Percentiles rank a stretch among this genome's conserved stretches.
phyloP scores from a whole-genome alignment of 1,140 invertebrate species.

The Bombus turneri region DNA sequence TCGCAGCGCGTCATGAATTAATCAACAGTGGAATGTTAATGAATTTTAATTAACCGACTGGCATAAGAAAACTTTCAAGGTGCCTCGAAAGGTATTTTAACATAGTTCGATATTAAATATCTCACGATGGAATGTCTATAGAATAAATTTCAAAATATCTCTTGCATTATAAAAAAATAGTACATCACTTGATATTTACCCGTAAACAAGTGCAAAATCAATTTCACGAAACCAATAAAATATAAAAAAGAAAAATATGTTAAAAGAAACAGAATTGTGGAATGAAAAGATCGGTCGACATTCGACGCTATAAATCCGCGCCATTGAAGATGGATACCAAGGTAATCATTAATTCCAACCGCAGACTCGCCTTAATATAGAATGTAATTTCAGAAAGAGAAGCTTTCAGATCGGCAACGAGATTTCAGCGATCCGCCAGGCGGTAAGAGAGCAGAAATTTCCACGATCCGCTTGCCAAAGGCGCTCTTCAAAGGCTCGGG shows the following conservation, averaged over 20 bases:
- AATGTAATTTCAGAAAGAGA: conserved; percentile 2
- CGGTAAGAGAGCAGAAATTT: not conserved
- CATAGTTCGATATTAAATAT: no score
- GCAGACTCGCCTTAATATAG: not conserved
- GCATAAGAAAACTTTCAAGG: no score
- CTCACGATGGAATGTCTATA: no score
- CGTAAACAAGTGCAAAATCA: not conserved
- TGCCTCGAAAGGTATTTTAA: no score
- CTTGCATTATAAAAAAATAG: no score
- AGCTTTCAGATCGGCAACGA: conserved; percentile 10
- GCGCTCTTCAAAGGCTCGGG: conserved; percentile 8
- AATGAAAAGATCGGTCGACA: not conserved
- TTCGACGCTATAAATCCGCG: not conserved
- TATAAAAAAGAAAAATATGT: no score
- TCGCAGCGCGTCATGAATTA: no score
- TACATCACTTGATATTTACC: not conserved
- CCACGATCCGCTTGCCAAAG: conserved; percentile 32
- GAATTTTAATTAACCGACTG: no score
- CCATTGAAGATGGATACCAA: not conserved
- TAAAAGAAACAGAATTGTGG: not conserved
- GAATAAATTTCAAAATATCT: no score
- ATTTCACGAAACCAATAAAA: not conserved
- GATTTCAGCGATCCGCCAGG: not conserved
- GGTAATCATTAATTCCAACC: conserved; percentile 8
- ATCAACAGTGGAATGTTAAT: no score